Percentiles rank a stretch among this genome's conserved stretches.
These are phyloP conservation scores for Anolis sagrei DNA, from an alignment of 2,113 vertebrate species.

Conservation along the genomic window DNA sequence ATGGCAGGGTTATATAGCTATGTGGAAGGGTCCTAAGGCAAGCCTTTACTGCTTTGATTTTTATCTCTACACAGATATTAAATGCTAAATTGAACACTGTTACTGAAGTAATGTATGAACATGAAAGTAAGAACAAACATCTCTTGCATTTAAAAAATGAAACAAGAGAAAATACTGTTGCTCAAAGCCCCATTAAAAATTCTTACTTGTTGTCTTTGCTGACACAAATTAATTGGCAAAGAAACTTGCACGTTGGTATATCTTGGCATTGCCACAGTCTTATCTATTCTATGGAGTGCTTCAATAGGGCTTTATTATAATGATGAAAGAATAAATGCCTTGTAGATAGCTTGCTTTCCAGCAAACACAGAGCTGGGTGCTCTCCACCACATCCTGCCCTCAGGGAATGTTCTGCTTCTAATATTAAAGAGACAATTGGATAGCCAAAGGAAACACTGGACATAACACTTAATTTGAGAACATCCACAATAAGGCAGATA, in stretches of 20 bases:
- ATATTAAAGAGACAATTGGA: constrained; percentile 11
- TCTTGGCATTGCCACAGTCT: constrained; percentile 2
- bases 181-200: not conserved
- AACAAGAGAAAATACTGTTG: not conserved
- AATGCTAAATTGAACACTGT: constrained; percentile 1
- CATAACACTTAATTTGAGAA: not conserved
- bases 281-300: not conserved
- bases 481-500: not conserved
- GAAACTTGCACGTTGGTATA: constrained; percentile 8
- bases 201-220: constrained; percentile 7
- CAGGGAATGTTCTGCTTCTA: not conserved
- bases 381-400: not conserved
- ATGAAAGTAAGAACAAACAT: not conserved
- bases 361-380: not conserved
- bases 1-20: too few species aligned
- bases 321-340: constrained; percentile 25
- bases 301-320: constrained; percentile 4
- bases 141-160: constrained; percentile 7
- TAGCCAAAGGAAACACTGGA: not conserved
- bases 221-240: constrained; percentile 26
- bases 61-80: not conserved
- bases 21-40: too few species aligned
- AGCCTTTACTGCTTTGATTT: not conserved
- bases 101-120: not conserved
- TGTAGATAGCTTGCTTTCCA: constrained; percentile 16